Percentiles rank a stretch among this genome's conserved stretches.
Evolutionary conservation across 2,888 invertebrate species (phyloP).

Genomic region (Patella depressa): DNA sequence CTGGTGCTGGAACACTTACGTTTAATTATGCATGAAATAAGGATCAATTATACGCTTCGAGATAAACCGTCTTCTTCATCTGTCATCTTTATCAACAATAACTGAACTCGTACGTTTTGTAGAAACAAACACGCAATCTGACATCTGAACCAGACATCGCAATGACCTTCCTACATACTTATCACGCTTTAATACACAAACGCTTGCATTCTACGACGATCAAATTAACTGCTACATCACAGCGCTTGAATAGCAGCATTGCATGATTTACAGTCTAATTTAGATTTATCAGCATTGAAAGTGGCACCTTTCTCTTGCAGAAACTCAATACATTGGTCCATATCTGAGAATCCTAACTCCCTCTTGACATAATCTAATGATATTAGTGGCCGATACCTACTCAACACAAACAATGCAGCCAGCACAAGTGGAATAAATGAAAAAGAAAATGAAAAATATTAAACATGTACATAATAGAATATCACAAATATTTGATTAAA

Average conservation of each 20-base stretch:
- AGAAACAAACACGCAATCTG: too few relatives aligned
- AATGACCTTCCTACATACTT: too few relatives aligned
- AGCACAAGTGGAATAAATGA: slow-evolving; percentile 49
- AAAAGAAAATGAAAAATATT: slow-evolving; percentile 31
- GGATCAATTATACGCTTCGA: too few relatives aligned
- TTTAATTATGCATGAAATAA: too few relatives aligned
- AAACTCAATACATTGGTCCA: slow-evolving; percentile 89
- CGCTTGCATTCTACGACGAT: too few relatives aligned
- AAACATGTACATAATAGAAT: neutral
- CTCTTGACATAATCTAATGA: slow-evolving; percentile 87
- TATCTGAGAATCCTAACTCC: slow-evolving; percentile 89
- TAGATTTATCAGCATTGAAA: slow-evolving; percentile 72
- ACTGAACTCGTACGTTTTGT: too few relatives aligned
- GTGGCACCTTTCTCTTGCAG: slow-evolving; percentile 84
- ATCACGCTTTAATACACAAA: too few relatives aligned
- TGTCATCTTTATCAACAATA: too few relatives aligned
- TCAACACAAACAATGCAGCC: slow-evolving; percentile 45
- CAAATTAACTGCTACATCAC: slow-evolving; percentile 20
- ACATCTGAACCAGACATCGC: too few relatives aligned
- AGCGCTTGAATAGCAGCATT: slow-evolving; percentile 42
- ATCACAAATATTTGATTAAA: neutral
- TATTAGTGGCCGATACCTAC: slow-evolving; percentile 94
- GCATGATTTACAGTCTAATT: slow-evolving; percentile 87
- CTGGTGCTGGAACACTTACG: too few relatives aligned
- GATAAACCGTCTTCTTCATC: too few relatives aligned